These are phyloP conservation scores for Heliconius sara DNA, from an alignment of 2,888 invertebrate genomes.

Conservation along the genomic window DNA sequence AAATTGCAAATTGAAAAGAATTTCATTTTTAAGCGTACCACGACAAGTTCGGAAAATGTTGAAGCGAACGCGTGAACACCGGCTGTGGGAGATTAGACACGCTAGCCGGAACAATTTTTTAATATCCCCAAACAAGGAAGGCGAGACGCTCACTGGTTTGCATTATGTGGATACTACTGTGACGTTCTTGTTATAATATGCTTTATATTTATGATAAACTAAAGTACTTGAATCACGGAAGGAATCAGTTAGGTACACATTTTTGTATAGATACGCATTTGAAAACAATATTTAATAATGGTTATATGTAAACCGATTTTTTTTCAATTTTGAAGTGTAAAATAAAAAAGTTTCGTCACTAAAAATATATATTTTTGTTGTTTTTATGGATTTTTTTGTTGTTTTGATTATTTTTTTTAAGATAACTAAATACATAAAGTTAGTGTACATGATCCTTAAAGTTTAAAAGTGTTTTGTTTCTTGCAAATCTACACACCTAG, in stretches of 20 bases:
- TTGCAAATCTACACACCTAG: too few relatives aligned
- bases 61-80: conserved; percentile 62
- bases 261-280: neutral
- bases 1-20: conserved; percentile 23
- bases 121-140: conserved; percentile 82
- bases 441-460: too few relatives aligned
- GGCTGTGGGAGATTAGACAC: conserved; percentile 81
- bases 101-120: conserved; percentile 84
- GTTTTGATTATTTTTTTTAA: accelerated
- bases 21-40: conserved; percentile 54
- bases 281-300: neutral
- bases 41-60: conserved; percentile 52
- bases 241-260: too few relatives aligned
- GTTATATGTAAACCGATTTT: too few relatives aligned
- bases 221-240: too few relatives aligned
- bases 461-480: neutral
- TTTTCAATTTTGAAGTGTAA: too few relatives aligned
- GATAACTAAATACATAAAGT: neutral
- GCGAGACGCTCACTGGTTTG: conserved; percentile 62
- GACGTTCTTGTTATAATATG: neutral
- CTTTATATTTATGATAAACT: too few relatives aligned
- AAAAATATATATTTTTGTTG: too few relatives aligned
- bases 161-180: conserved; percentile 58
- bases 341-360: too few relatives aligned
- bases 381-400: too few relatives aligned